Evolutionary conservation across 2,113 vertebrate species (phyloP), one percentile per base, ranked within the genome.

Genomic region (Atrichornis clamosus): DNA sequence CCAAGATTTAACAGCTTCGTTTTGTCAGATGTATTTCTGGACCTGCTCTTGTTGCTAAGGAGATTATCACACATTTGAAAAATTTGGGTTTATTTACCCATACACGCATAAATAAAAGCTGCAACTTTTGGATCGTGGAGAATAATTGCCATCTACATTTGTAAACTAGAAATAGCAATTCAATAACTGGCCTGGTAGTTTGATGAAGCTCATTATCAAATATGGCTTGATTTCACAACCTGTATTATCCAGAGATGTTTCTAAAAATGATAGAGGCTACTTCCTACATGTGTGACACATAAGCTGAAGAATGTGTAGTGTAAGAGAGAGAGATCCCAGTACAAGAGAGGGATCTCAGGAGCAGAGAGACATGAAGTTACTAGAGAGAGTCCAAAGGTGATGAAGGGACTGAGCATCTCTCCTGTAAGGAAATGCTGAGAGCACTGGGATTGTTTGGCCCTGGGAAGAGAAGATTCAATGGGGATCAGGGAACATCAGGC

Each of bases 1-100:
- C 65, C 37, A 89, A 49, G 69, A 89, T 84, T 89, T 70, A 90
- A 70, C 67, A 80, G 68, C 75, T 93, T 95, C 20, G 0, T 95
- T 96, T 96, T 96, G 70, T 87, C 63, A 96, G 89, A 83, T 95
- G 30, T 93, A 94, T 97, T 96, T 96, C 94, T 96, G 90, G 90
- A 88, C 75, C 62, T 58, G 63, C 78, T 91, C 90, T 95, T 89
- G 91, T 94, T 96, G 94, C 95, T 87, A 96, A 87, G 96, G 94
- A 95, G 89, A 96, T 83, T 93, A 82, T 96, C 84, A 87, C 90
- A 93, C 91, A 53, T 87, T 80, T 32, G 33, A 91, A 95, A 87
- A 93, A 73, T 26, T 55, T 80, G 47, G 7, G 24, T 91, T 95
- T 95, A 77, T 94, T 95, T 97, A 94, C 74, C 50, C 89, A 91